phyloP scores from a whole-genome alignment of 2,113 vertebrate species.

The Seriola rivoliana region DNA sequence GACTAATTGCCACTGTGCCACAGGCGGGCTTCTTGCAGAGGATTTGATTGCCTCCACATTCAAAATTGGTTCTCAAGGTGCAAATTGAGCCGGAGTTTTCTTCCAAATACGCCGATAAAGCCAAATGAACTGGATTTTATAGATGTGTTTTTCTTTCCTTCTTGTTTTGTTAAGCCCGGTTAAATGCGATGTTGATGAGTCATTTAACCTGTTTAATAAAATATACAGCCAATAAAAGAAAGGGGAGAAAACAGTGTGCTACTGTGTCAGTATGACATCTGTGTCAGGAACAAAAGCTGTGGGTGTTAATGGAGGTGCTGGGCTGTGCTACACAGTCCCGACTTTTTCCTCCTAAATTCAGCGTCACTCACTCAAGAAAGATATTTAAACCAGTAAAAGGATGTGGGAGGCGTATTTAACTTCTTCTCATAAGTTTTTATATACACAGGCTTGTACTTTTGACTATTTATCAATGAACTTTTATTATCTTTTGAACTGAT shows the following conservation, averaged over 20 bases:
- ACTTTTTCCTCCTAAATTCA: not conserved
- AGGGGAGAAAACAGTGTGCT: not conserved
- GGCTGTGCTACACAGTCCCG: not conserved
- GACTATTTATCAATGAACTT: too few relatives aligned
- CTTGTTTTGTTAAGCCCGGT: not conserved
- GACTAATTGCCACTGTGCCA: slow-evolving; percentile 23
- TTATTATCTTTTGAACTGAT: too few relatives aligned
- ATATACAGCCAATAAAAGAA: not conserved
- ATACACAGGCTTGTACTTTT: not conserved
- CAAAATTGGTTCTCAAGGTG: slow-evolving; percentile 37
- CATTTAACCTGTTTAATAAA: slow-evolving; percentile 25
- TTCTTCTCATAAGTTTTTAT: not conserved
- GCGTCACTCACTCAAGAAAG: not conserved
- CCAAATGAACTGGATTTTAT: slow-evolving; percentile 45
- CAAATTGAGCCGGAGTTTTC: slow-evolving; percentile 49
- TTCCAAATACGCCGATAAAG: slow-evolving; percentile 32
- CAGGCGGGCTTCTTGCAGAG: slow-evolving; percentile 26
- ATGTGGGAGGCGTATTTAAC: not conserved
- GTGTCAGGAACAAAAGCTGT: slow-evolving; percentile 11
- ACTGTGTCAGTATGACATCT: not conserved
- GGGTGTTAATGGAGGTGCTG: not conserved
- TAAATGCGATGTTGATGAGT: slow-evolving; percentile 29
- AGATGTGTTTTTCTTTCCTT: slow-evolving; percentile 18
- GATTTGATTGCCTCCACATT: slow-evolving; percentile 55
- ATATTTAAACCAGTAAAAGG: not conserved